Base-by-base conservation (phyloP, 2,888 invertebrate species). In the Neoaliturus tenellus region DNA sequence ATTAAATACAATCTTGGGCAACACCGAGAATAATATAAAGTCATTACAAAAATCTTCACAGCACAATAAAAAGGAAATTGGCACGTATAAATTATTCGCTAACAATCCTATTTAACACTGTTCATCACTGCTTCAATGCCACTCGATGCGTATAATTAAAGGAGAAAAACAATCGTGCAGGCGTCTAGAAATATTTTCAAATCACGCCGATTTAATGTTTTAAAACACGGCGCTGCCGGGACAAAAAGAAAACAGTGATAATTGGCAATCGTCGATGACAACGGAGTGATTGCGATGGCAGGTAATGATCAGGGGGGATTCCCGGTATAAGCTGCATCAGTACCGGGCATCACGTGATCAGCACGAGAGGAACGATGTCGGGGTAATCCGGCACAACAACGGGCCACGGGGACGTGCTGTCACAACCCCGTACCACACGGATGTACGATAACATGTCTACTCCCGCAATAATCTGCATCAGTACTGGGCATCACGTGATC, bases 211-310 rank as follows among this genome's bases (percentile, higher is more conserved):
- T 48, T 48, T 48, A 48, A 48, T 48, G n/a, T 12, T 48, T 48
- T 48, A 48, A 48, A 48, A 8, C 48, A 48, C 48, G 14, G 48
- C 6, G 17, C 48, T 8, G n/a, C 5, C 5, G 48, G n/a, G 48
- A 48, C 48, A 48, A 17, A 48, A 14, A 55, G 23, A 25, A 67
- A 67, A 67, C 5, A 6, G 35, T 31, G 67, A 67, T 67, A 67
- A 67, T 67, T 67, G 67, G 67, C 67, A 67, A 67, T 67, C 33
- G 67, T 6, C 67, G 35, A 28, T 62, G 62, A n/a, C 12, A 67
- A 67, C 67, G 33, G 35, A 48, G 17, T 67, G 67, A 67, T 67
- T 33, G 14, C 33, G 28, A 35, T 31, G 4, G 20, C 4, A 62
- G 67, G 67, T 67, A 67, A 33, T 67, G 67, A 67, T 31, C 17